Percentiles rank a stretch among this genome's conserved stretches.
These are phyloP conservation scores for Smutsia temminckii DNA, from an alignment of 2,797 vertebrate genomes.

Conservation along the genomic window DNA sequence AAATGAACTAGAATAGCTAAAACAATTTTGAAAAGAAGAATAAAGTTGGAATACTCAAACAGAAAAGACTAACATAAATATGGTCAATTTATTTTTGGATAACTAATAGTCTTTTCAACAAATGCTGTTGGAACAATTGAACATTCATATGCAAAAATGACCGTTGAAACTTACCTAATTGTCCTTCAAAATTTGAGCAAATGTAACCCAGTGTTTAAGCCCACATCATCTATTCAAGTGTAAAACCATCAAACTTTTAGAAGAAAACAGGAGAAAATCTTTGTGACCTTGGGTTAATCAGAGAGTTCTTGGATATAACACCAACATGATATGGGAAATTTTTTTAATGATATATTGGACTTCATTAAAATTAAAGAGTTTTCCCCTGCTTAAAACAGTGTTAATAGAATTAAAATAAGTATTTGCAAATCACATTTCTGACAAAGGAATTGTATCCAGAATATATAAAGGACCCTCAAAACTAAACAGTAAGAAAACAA, in stretches of 20 bases:
- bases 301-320: background rate
- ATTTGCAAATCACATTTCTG: background rate
- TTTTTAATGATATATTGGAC: background rate
- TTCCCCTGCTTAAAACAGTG: background rate
- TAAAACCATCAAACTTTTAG: background rate
- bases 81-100: background rate
- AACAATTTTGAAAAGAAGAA: background rate
- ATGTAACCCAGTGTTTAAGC: background rate
- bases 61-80: background rate
- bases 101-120: background rate
- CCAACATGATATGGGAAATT: background rate
- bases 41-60: background rate
- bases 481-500: background rate
- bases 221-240: background rate
- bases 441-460: background rate
- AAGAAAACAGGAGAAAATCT: background rate
- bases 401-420: slow-evolving; percentile 6
- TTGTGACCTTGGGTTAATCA: background rate
- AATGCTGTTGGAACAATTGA: background rate
- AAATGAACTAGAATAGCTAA: background rate
- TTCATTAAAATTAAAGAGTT: background rate
- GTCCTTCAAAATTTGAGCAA: background rate
- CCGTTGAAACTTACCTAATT: background rate
- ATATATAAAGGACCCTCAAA: background rate
- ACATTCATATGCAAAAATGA: background rate